These are phyloP conservation scores for Serilophus lunatus DNA, from an alignment of 2,113 vertebrate genomes.

Conservation along the genomic window DNA sequence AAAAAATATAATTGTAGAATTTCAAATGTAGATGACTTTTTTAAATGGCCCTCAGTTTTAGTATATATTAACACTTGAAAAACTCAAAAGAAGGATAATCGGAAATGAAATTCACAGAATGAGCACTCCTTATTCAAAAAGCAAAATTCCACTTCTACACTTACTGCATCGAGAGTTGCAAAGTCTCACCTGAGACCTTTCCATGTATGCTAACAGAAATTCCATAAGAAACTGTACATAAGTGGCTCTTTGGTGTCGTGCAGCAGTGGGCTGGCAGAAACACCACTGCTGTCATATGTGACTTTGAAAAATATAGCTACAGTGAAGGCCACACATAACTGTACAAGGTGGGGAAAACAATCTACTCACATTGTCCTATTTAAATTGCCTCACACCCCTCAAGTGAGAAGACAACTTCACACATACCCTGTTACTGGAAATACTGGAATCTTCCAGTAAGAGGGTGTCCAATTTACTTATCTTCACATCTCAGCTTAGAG, in stretches of 20 bases:
- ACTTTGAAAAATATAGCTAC: neutral
- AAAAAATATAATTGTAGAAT: neutral
- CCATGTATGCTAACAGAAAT: neutral
- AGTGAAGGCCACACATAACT: neutral
- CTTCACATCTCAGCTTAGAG: neutral
- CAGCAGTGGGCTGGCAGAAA: neutral
- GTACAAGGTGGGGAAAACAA: neutral
- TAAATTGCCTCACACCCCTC: neutral
- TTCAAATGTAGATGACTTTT: neutral
- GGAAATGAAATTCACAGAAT: neutral
- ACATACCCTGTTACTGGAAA: neutral
- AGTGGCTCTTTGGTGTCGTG: fast-evolving
- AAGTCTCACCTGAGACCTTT: neutral
- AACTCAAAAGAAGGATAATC: neutral
- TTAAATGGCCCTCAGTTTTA: neutral
- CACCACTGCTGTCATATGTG: fast-evolving
- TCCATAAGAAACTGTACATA: neutral
- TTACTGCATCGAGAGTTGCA: neutral
- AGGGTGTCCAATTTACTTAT: neutral
- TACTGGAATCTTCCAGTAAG: neutral
- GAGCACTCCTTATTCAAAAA: neutral
- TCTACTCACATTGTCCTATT: neutral
- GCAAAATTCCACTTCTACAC: neutral
- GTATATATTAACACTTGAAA: neutral
- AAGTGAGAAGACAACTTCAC: neutral